A percentile compares a stretch with the other conserved stretches of the same genome.
Evolutionary conservation across 2,797 vertebrate species (phyloP).

Genomic region (Sphenopsis melanotis): DNA sequence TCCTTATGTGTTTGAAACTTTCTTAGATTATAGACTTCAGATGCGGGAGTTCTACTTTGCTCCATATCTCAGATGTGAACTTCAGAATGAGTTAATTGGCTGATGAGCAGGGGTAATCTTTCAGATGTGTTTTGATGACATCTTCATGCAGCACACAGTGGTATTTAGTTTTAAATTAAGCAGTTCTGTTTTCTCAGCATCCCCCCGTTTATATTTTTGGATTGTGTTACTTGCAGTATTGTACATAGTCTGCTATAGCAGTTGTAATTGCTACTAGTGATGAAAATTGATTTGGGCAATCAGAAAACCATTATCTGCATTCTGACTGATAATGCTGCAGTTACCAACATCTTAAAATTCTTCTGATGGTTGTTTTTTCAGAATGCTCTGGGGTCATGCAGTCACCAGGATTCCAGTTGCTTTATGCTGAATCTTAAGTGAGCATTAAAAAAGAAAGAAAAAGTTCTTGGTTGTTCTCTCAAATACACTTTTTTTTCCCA

Average conservation of each 20-base stretch:
- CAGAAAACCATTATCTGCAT: conserved; percentile 36
- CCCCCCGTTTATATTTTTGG: background rate
- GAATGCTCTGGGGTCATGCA: background rate
- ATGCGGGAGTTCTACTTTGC: background rate
- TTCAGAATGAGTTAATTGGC: background rate
- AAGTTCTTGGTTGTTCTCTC: background rate
- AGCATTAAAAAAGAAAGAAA: background rate
- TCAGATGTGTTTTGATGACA: background rate
- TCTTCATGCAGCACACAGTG: background rate
- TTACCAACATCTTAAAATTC: background rate
- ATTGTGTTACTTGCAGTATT: background rate
- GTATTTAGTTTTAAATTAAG: background rate
- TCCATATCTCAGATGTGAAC: background rate
- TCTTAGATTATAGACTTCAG: background rate
- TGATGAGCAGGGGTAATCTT: background rate
- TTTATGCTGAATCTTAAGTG: background rate
- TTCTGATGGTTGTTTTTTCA: background rate
- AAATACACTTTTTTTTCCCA: background rate
- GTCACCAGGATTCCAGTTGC: background rate
- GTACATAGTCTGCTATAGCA: background rate
- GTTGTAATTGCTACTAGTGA: background rate
- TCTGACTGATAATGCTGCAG: conserved; percentile 14
- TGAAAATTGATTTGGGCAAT: conserved; percentile 57
- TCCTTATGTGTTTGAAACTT: background rate
- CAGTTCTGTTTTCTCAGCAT: background rate